phyloP scores from a whole-genome alignment of 2,797 vertebrate genomes.

The Coranthus polyacanthus region DNA sequence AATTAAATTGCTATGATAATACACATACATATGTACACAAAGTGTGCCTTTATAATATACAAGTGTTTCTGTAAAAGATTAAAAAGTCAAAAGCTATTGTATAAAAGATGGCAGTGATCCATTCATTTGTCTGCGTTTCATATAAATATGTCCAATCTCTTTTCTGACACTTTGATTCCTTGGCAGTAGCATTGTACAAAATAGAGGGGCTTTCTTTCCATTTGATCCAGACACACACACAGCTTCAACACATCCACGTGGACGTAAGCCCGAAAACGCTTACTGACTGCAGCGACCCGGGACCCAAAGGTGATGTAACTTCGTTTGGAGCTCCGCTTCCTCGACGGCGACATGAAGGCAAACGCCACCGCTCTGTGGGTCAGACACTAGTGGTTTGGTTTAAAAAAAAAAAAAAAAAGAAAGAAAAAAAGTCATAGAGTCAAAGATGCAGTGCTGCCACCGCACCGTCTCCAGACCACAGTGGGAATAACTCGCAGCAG shows the following conservation, averaged over 20 bases:
- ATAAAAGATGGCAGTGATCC: constrained; percentile 96
- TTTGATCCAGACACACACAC: constrained; percentile 58
- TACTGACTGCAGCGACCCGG: constrained; percentile 37
- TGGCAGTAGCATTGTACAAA: constrained; percentile 80
- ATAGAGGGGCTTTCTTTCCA: constrained; percentile 60
- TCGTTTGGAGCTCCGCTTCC: constrained; percentile 51
- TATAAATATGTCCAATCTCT: constrained; percentile 89
- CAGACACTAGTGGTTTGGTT: constrained; percentile 70
- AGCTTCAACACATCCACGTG: constrained; percentile 42
- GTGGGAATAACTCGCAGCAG: constrained; percentile 22
- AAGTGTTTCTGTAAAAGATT: constrained; percentile 91
- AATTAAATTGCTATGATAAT: constrained; percentile 83
- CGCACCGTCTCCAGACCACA: constrained; percentile 29
- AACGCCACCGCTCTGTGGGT: constrained; percentile 32
- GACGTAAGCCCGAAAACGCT: constrained; percentile 36
- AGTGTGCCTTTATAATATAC: constrained; percentile 88
- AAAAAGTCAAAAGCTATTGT: constrained; percentile 88
- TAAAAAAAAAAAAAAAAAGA: constrained; percentile 1
- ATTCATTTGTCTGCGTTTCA: constrained; percentile 79
- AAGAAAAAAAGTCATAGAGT: constrained; percentile 8
- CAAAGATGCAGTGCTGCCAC: constrained; percentile 20
- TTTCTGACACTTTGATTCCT: constrained; percentile 74
- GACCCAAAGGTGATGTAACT: constrained; percentile 43
- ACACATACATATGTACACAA: constrained; percentile 87
- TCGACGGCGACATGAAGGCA: constrained; percentile 23